Evolutionary conservation across 2,113 vertebrate genomes (phyloP).

Genomic region (Corydoras maculifer): DNA sequence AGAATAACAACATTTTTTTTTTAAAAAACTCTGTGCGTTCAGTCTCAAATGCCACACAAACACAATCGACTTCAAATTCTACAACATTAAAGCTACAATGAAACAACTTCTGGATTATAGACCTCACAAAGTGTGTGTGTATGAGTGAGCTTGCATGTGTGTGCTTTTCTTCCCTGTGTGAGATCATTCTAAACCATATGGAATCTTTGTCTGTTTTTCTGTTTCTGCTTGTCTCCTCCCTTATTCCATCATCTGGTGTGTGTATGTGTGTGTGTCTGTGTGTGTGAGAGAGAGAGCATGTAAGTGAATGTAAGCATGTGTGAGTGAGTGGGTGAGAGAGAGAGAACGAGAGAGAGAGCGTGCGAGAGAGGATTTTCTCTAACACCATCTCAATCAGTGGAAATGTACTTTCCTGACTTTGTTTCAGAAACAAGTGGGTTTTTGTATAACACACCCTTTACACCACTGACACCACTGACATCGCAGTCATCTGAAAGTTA

Average conservation of each 20-base stretch:
- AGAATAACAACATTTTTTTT: no score
- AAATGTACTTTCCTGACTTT: no score
- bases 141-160: neutral
- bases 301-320: neutral
- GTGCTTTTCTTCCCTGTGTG: neutral
- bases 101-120: no score
- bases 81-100: no score
- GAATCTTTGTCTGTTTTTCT: neutral
- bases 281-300: neutral
- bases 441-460: no score
- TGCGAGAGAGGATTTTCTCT: neutral
- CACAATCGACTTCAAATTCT: no score
- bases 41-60: no score
- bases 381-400: no score
- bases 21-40: no score
- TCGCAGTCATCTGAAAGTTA: no score
- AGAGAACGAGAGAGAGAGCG: neutral
- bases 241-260: neutral
- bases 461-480: no score
- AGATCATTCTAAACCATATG: neutral
- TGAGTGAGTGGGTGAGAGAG: conserved; percentile 5
- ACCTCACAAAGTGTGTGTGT: neutral
- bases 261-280: neutral
- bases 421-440: no score
- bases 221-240: neutral